Evolutionary conservation across 2,797 vertebrate genomes (phyloP).

Genomic region (Nasua narica): DNA sequence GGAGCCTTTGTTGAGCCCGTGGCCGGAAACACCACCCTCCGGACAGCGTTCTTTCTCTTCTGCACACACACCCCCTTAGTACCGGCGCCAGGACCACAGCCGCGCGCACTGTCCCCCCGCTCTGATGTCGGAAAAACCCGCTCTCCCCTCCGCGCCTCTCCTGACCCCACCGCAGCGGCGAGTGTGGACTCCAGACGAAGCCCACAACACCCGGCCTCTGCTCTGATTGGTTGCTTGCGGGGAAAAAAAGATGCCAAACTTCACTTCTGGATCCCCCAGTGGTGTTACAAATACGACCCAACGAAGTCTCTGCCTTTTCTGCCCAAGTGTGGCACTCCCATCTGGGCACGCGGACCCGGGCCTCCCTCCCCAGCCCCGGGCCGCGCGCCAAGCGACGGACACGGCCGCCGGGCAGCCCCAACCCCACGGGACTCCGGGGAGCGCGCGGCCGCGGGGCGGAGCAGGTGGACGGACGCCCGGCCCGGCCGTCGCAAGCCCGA

Average conservation of each 20-base stretch:
- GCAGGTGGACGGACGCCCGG: background rate
- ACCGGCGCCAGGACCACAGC: background rate
- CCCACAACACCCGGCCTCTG: background rate
- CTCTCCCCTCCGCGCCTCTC: background rate
- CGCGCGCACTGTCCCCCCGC: background rate
- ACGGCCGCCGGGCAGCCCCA: background rate
- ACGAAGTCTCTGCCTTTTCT: background rate
- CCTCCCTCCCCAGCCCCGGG: background rate
- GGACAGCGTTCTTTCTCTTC: background rate
- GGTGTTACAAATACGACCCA: background rate
- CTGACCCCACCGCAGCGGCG: accelerated
- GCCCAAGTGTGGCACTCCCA: background rate
- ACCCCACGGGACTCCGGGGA: background rate
- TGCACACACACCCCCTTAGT: background rate
- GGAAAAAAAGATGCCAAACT: background rate
- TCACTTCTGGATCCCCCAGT: background rate
- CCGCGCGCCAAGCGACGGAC: no score
- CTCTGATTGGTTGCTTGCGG: background rate
- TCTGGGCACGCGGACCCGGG: no score
- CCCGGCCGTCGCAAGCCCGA: background rate
- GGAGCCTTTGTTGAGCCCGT: background rate
- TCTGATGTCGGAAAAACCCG: no score
- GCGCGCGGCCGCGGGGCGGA: background rate
- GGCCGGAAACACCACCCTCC: background rate
- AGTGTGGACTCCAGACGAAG: background rate